Base-by-base conservation (phyloP, 2,797 vertebrate genomes). In the Nannoperca australis region DNA sequence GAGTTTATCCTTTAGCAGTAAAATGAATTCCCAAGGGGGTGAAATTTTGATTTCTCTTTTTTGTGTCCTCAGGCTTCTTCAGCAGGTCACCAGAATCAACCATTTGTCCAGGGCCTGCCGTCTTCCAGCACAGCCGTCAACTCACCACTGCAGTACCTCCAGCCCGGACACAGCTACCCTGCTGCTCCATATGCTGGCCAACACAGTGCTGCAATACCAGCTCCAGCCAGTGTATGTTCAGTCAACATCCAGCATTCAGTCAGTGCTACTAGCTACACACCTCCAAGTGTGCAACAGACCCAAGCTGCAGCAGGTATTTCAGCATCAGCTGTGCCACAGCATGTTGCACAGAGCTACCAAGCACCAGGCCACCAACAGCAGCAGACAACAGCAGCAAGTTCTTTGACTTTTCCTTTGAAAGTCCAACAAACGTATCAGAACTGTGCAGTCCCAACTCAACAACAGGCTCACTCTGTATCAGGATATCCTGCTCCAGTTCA, bases 211-310 rank as follows among this genome's bases (percentile, higher is more conserved):
- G 71, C 91, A 88, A 0, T 42, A 85, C 5, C 75, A 63, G 10
- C 93, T 0, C 84, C 89, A 73, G 86, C 87, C 62, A 34, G 73
- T 84, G 54, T 90, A 74, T 61, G 95, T 88, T 81, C 95, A 87
- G 85, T 94, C 89, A 88, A 75, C 71, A 94, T 91, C 85, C 96
- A 93, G 64, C 96, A 96, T 53, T 86, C 94, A 0, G 75, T 65
- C 65, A 61, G 69, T 24, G 0, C 79, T 94, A 88, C 89, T 85
- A 0, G 69, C 65, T 90, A 81, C 66, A 44, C 72, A 22, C 55
- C 66, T 54, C 78, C 69, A 34, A 70, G n/a, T 66, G 73, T 79
- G 54, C 91, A 91, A 42, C 91, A 87, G 40, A 68, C 53, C 30
- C 84, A 89, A 82, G 42, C 64, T 58, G 63, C 82, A 63, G 67